Conservation (phyloP, 2,888 invertebrate species). For the Hydroisotoma schaefferi region DNA sequence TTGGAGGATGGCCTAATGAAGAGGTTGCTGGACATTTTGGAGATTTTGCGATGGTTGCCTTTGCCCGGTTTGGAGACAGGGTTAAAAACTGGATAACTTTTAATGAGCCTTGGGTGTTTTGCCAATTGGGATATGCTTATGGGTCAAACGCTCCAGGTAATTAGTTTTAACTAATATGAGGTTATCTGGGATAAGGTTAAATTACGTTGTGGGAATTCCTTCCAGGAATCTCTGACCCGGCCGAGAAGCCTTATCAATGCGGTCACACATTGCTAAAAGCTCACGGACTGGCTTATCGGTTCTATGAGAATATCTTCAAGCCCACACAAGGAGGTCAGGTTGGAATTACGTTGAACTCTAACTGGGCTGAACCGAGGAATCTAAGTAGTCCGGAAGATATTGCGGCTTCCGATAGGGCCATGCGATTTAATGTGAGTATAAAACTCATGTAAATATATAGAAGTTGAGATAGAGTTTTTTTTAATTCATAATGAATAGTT, state of each 20-base stretch:
- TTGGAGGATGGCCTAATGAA: conserved; percentile 53
- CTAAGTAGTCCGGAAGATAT: conserved; percentile 19
- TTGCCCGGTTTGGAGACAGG: conserved; percentile 55
- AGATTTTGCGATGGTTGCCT: conserved; percentile 56
- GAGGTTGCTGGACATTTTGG: conserved; percentile 55
- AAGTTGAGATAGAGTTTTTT: background rate
- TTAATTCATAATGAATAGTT: conserved; percentile 16
- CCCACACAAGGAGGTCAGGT: conserved; percentile 40
- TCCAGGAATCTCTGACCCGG: conserved; percentile 51
- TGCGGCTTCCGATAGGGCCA: conserved; percentile 36
- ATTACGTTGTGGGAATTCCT: no score
- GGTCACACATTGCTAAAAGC: conserved; percentile 55
- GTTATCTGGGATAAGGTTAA: no score
- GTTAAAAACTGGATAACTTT: conserved; percentile 50
- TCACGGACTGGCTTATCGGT: conserved; percentile 52
- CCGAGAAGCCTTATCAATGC: conserved; percentile 55
- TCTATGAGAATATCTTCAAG: conserved; percentile 50
- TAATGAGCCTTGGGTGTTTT: conserved; percentile 29
- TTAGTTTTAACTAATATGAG: background rate
- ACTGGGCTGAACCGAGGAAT: conserved; percentile 39
- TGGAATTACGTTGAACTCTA: conserved; percentile 46
- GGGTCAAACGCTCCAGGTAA: conserved; percentile 6
- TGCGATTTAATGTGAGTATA: conserved; percentile 34
- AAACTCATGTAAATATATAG: background rate
- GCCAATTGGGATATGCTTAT: conserved; percentile 12